Base-by-base conservation (phyloP, 1,140 invertebrate genomes). In the Tetraneura akinire region DNA sequence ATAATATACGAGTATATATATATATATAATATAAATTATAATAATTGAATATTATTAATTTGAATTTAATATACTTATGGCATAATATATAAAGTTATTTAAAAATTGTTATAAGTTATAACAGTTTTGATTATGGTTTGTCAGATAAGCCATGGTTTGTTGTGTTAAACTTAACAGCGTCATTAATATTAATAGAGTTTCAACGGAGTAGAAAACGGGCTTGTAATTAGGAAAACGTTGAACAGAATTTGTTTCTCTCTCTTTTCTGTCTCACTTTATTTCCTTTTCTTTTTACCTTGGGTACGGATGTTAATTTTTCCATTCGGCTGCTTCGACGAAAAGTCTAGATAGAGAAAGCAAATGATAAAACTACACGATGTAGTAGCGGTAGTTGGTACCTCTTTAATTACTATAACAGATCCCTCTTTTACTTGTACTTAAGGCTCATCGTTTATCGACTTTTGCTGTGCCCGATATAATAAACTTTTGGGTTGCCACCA, bases 131-230 rank as follows among this genome's bases (percentile, higher is more conserved):
- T 76, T 57, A 42, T 60, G n/a, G 32, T 76, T 66, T 60, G 13
- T n/a, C 10, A 18, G 53, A 62, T 57, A 29, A 37, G 32, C 53
- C 53, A 62, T 78, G 21, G 21, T 62, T 78, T 42, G 32, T 45
- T 45, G 53, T 37, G n/a, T 60, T 60, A 60, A 45, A 60, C 37
- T 76, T 78, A 78, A 78, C 51, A 21, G 55, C 21, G 16, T 60
- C 74, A 78, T 78, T 78, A 78, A 78, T 60, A 78, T 60, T 78
- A 78, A 78, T 78, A 78, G 74, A 60, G 53, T 78, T 78, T 47
- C 37, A 45, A 57, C 53, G 16, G 53, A 78, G 53, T 32, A 47
- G 53, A 60, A 60, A 78, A 78, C 53, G 55, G 53, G 37, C 74
- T 57, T 78, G 74, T 74, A 74, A 74, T 74, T 74, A 74, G 37